Evolutionary conservation across 1,140 invertebrate genomes (phyloP), one percentile per base, ranked within the genome.

Genomic region (Octopus bimaculoides): DNA sequence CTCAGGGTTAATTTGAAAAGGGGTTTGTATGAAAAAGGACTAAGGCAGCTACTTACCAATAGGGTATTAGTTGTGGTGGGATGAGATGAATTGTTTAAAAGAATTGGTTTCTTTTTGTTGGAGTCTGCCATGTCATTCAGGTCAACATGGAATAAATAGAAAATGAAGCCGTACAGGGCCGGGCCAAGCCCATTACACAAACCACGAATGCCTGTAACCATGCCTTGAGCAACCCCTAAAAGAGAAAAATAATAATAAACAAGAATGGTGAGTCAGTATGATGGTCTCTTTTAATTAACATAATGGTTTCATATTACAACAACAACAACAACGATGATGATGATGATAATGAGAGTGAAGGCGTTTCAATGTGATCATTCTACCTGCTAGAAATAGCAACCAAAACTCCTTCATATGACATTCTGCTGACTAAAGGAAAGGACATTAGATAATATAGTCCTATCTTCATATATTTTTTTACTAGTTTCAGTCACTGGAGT

Each of bases 71-170:
- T 52, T 52, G 41, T 20, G 74, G 74, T 53, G 52, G 74, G 6
- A 41, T 75, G 74, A 75, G 74, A 75, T 41, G 74, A 75, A 52
- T 53, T 75, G 14, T 14, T 14, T 20, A 52, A 8, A 7, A 5
- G 8, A 53, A 41, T 5, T 52, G 9, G 41, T 41, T 41, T 75
- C 52, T 14, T 75, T 41, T 75, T 75, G 26, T 52, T 26, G 20
- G 52, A 14, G 5, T 75, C 74, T 6, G 74, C 5, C 52, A 52
- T 17, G 8, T 83, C 94, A 90, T 97, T 97, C 81, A 99, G 92
- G 92, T 99, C 96, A 79, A 99, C 98, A 90, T 99, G 96, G 90
- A 99, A 99, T 83, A 99, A 91, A 91, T 98, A 99, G 91, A 99
- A 99, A 85, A 99, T 97, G 79, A 99, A 93, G 52, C 98, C 98